Percentiles rank a stretch among this genome's conserved stretches.
These are phyloP conservation scores for Brenthis hecate DNA, from an alignment of 2,888 invertebrate genomes.

Conservation along the genomic window DNA sequence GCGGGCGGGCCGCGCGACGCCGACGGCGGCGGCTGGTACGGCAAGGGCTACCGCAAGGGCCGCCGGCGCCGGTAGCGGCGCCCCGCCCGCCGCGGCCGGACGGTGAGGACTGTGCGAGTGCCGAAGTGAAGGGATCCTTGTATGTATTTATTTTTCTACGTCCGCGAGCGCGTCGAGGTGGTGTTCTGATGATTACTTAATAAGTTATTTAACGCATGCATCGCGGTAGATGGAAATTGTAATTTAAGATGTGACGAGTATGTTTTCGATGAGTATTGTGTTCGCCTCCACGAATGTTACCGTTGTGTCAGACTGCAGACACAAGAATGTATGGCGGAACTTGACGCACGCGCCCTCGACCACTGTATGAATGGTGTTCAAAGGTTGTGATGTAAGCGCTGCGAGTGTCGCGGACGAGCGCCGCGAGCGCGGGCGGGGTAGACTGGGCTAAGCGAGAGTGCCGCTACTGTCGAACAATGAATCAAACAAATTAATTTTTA, in stretches of 20 bases:
- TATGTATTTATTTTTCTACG: background rate
- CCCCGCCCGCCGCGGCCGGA: background rate
- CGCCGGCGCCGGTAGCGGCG: slow-evolving; percentile 76
- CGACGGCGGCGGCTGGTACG: slow-evolving; percentile 88
- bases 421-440: background rate
- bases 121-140: background rate
- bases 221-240: too few species aligned
- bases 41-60: slow-evolving; percentile 92
- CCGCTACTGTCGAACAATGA: slow-evolving; percentile 31
- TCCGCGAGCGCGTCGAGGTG: too few species aligned
- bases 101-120: background rate
- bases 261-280: too few species aligned
- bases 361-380: background rate
- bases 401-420: background rate
- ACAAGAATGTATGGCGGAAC: slow-evolving; percentile 5
- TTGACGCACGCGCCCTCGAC: background rate
- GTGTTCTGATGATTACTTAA: too few species aligned
- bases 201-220: too few species aligned
- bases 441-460: slow-evolving; percentile 15
- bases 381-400: slow-evolving; percentile 3
- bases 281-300: background rate
- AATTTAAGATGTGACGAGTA: too few species aligned
- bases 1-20: slow-evolving; percentile 55
- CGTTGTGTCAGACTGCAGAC: background rate
- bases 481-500: slow-evolving; percentile 34